Evolutionary conservation across 2,113 vertebrate genomes (phyloP).

Genomic region (Sinocyclocheilus grahami): DNA sequence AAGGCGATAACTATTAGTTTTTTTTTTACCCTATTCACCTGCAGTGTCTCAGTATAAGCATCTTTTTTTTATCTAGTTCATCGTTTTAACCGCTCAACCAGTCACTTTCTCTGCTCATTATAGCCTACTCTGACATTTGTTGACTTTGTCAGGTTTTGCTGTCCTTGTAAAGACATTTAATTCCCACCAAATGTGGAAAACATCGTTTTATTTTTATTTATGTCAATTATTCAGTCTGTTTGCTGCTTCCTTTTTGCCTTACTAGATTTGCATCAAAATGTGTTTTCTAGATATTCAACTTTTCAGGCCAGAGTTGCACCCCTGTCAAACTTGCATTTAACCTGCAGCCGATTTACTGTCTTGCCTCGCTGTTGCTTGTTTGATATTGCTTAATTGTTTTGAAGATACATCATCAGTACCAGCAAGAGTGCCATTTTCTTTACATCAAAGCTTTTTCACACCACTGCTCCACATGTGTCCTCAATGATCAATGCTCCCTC

Average conservation of each 20-base stretch:
- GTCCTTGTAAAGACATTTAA: too few species aligned
- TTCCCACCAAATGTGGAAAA: too few species aligned
- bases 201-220: too few species aligned
- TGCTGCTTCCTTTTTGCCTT: background rate
- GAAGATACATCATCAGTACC: background rate
- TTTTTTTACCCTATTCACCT: too few species aligned
- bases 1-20: too few species aligned
- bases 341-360: background rate
- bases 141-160: too few species aligned
- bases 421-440: constrained; percentile 11
- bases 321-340: background rate
- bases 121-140: too few species aligned
- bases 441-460: constrained; percentile 3
- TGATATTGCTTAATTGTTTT: background rate
- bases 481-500: constrained; percentile 21
- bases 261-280: background rate
- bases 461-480: constrained; percentile 2
- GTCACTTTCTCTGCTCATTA: too few species aligned
- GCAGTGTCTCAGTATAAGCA: too few species aligned
- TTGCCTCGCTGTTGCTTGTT: background rate
- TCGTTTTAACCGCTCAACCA: too few species aligned
- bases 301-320: background rate
- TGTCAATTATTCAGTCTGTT: background rate
- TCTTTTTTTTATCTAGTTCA: too few species aligned
- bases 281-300: background rate